Conservation (phyloP, 2,888 invertebrate genomes). For the Vandiemenella viatica region DNA sequence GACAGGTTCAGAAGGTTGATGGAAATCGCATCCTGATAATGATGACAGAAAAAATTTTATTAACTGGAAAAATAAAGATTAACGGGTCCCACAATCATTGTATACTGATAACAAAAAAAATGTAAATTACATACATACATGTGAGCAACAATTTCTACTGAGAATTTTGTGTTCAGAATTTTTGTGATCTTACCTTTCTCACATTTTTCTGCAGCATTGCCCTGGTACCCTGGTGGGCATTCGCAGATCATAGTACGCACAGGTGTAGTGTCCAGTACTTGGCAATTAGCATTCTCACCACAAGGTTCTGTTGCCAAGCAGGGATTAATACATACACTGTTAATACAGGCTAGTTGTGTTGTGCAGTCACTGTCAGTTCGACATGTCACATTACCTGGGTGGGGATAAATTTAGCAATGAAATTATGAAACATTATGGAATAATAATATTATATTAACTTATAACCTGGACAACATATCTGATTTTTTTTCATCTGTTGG, state of each 20-base stretch:
- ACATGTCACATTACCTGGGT: constrained; percentile 48
- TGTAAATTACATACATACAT: no score
- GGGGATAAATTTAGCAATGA: no score
- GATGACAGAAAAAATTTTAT: not conserved
- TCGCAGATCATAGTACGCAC: constrained; percentile 80
- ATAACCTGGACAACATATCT: no score
- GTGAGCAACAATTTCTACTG: no score
- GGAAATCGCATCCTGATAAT: not conserved
- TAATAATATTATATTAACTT: no score
- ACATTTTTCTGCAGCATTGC: constrained; percentile 73
- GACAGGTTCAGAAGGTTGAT: no score
- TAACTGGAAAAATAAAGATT: not conserved
- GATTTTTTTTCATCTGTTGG: no score
- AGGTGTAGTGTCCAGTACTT: constrained; percentile 63
- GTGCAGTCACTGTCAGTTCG: constrained; percentile 68
- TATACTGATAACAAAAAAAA: no score
- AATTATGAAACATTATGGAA: no score
- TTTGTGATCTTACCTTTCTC: constrained; percentile 48
- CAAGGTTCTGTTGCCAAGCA: constrained; percentile 67
- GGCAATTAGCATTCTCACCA: constrained; percentile 63
- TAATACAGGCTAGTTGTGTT: constrained; percentile 66
- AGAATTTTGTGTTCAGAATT: no score
- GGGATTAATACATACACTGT: constrained; percentile 67
- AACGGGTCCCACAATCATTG: no score
- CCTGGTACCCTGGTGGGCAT: constrained; percentile 71